Base-by-base conservation (phyloP, 2,113 vertebrate genomes). In the Tetraodon nigroviridis region DNA sequence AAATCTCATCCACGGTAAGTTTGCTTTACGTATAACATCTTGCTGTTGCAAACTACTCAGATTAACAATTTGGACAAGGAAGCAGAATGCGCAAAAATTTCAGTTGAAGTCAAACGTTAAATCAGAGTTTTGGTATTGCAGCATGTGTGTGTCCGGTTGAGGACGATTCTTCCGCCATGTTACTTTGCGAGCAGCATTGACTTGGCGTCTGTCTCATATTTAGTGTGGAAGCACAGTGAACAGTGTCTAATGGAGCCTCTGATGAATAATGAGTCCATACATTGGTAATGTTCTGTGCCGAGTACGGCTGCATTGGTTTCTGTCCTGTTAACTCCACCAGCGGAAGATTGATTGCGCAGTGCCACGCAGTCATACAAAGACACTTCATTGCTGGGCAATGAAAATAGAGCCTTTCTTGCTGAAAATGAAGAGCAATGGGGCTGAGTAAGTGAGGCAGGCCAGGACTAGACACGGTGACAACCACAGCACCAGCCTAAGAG, bases 231-330 rank as follows among this genome's bases (percentile, higher is more conserved):
- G 71, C 46, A 63, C 73, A 72, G 78, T 79, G 85, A 86, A 79
- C 64, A 58, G 81, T 89, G 82, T 86, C 88, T 88, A 87, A 89
- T 87, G 85, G 86, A 83, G 84, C 85, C 79, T 84, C 78, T 85
- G 86, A 88, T 87, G 86, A 89, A 84, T 89, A 87, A 88, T 89
- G 88, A 89, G 84, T 77, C 81, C 81, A 85, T 87, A 87, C 86
- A 84, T 84, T 84, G 84, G 84, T 88, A 87, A 89, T 89, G 88
- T 88, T 86, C 88, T 88, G 88, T 87, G 86, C 86, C 65, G 84
- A 86, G 83, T 84, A 85, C 81, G 81, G 86, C 84, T 83, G 86
- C 87, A 87, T 89, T 82, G 87, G 75, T 87, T 87, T 86, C 87
- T 89, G 84, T 87, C 86, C 87, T 87, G 87, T 89, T 89, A 89